Percentiles rank a stretch among this genome's conserved stretches.
Evolutionary conservation across 2,113 vertebrate genomes (phyloP).

Genomic region (Orycteropus afer): DNA sequence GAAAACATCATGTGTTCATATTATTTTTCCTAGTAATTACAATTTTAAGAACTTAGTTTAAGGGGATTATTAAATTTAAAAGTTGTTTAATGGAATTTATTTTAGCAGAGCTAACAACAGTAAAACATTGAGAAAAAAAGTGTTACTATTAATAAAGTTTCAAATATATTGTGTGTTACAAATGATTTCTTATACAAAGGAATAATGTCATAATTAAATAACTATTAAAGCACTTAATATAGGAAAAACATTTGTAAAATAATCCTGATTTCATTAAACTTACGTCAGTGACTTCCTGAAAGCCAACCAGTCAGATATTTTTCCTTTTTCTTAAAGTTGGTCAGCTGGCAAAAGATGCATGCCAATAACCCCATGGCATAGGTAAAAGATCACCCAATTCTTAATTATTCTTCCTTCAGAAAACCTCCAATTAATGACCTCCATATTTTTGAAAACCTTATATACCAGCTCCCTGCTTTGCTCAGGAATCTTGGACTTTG

Average conservation of each 20-base stretch:
- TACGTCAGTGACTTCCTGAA: not conserved
- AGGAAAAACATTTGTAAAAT: too few species aligned
- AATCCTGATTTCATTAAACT: not conserved
- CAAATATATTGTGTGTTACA: not conserved
- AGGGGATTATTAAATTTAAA: not conserved
- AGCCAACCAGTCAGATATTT: not conserved
- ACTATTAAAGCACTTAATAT: not conserved
- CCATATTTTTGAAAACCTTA: not conserved
- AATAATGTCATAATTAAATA: not conserved
- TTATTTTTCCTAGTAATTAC: not conserved
- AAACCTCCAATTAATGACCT: too few species aligned
- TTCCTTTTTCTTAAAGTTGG: not conserved
- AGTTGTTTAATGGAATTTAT: not conserved
- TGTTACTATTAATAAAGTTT: not conserved
- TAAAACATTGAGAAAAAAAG: not conserved
- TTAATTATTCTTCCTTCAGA: not conserved
- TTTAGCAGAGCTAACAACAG: not conserved
- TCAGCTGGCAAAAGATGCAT: not conserved
- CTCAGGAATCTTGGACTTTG: not conserved
- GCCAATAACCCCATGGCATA: not conserved
- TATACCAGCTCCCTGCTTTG: not conserved
- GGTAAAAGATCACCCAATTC: not conserved
- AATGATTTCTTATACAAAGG: not conserved
- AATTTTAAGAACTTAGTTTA: not conserved
- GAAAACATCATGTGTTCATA: not conserved